A percentile compares a stretch with the other conserved stretches of the same genome.
Conservation (phyloP, 92 coral and sea anemone genomes). For the Hydrozoanthus gracilis region DNA sequence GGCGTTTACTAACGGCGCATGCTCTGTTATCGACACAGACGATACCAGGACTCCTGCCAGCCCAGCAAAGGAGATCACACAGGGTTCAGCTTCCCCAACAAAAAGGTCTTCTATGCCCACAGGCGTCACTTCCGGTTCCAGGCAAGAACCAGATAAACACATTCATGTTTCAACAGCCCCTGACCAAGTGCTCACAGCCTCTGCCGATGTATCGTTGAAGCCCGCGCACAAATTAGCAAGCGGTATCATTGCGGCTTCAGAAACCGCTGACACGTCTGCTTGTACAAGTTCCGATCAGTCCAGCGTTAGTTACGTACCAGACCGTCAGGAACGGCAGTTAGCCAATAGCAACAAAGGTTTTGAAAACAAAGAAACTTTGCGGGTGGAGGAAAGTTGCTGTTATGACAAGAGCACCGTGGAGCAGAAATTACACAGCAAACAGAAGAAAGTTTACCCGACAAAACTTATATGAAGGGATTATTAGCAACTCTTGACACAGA, state of each 20-base stretch:
- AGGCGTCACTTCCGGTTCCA: not conserved
- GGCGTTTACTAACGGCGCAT: constrained; percentile 37
- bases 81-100: not conserved
- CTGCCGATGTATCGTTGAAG: not conserved
- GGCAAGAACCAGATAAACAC: not conserved
- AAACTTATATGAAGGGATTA: too few species aligned
- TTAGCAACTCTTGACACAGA: too few species aligned
- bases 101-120: not conserved
- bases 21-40: constrained; percentile 52
- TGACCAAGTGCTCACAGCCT: not conserved
- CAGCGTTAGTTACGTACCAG: not conserved
- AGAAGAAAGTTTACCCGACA: not conserved
- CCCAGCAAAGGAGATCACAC: not conserved
- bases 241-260: not conserved
- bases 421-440: not conserved
- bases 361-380: not conserved
- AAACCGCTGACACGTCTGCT: not conserved
- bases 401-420: not conserved
- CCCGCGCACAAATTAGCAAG: not conserved
- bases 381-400: not conserved
- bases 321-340: not conserved
- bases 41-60: not conserved
- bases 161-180: not conserved
- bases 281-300: not conserved
- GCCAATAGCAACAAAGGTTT: not conserved